Base-by-base conservation (phyloP, 1,140 invertebrate species). In the Scylla paramamosain region DNA sequence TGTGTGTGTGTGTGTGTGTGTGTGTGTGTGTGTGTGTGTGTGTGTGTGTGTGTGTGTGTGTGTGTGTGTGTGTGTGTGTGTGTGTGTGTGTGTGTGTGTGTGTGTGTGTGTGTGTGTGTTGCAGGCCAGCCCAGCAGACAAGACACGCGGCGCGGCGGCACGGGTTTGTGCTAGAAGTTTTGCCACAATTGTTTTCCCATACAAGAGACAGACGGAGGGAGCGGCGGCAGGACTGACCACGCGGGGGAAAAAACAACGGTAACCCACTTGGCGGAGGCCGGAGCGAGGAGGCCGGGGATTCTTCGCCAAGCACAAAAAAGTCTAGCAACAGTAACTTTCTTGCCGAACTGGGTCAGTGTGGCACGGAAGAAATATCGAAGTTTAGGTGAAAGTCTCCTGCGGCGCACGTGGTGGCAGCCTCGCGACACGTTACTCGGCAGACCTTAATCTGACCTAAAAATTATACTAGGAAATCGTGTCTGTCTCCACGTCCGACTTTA, bases 21-120 rank as follows among this genome's bases (percentile, higher is more conserved):
- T 67, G 59, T 67, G 59, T 67, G 59, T 67, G 59, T 67, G 59
- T 67, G 59, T 67, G 59, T 67, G 20, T 67, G 86, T 39, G 86
- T 87, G 86, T 87, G 86, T 39, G 86, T 87, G 86, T 39, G 59
- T 67, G 59, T 67, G 59, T 67, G 59, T 67, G 59, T 67, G 59
- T 67, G 59, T 67, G 59, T 67, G 59, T 67, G 59, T 67, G 59
- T 67, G 59, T 25, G 59, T 91, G 32, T 91, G n/a, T 91, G n/a
- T 91, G 89, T 52, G 46, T 91, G 46, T 91, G 89, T 87, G 39
- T 87, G 39, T 87, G 39, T 52, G 89, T 91, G 46, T 91, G 89
- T 52, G 46, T 52, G 89, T 46, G 46, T 91, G 28, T 91, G 39
- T 46, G 86, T 88, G 45, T 88, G 45, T 88, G 90, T 91, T 28